Conservation (phyloP, 53 echinoderm and acorn worm species). For the Holothuria leucospilota region DNA sequence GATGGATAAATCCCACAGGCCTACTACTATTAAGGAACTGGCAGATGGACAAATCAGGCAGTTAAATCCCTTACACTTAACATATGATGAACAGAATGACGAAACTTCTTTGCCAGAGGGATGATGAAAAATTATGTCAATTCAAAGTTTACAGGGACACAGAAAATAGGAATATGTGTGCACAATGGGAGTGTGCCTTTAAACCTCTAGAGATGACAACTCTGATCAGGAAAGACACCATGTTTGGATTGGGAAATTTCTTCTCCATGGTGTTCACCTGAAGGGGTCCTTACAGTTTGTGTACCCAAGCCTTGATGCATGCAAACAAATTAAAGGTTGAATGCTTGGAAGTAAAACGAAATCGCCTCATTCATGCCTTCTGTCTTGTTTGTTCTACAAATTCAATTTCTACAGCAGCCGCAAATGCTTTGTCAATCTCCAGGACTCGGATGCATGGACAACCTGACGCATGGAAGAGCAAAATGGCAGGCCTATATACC, state of each 20-base stretch:
- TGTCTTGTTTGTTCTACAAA: not conserved
- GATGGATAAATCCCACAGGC: too few species aligned
- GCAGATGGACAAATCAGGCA: too few species aligned
- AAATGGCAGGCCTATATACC: too few species aligned
- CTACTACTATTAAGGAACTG: too few species aligned
- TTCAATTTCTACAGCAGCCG: slow-evolving; percentile 25
- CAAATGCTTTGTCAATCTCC: not conserved
- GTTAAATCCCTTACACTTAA: too few species aligned
- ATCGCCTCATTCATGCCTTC: slow-evolving; percentile 11
- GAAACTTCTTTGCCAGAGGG: too few species aligned
- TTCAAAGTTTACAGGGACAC: too few species aligned
- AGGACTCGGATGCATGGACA: too few species aligned
- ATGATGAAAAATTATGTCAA: too few species aligned
- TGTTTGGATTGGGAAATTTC: slow-evolving; percentile 33
- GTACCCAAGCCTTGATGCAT: slow-evolving; percentile 1
- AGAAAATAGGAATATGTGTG: too few species aligned
- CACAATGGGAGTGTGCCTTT: not conserved
- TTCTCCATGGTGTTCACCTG: slow-evolving; percentile 25
- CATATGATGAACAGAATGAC: too few species aligned
- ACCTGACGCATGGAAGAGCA: too few species aligned
- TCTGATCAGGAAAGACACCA: slow-evolving; percentile 19
- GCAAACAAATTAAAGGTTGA: slow-evolving; percentile 38
- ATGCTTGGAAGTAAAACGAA: slow-evolving; percentile 7
- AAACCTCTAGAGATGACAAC: not conserved
- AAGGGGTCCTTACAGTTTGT: slow-evolving; percentile 6